Evolutionary conservation across 2,888 invertebrate genomes (phyloP).

Genomic region (Stenotaenia linearis): DNA sequence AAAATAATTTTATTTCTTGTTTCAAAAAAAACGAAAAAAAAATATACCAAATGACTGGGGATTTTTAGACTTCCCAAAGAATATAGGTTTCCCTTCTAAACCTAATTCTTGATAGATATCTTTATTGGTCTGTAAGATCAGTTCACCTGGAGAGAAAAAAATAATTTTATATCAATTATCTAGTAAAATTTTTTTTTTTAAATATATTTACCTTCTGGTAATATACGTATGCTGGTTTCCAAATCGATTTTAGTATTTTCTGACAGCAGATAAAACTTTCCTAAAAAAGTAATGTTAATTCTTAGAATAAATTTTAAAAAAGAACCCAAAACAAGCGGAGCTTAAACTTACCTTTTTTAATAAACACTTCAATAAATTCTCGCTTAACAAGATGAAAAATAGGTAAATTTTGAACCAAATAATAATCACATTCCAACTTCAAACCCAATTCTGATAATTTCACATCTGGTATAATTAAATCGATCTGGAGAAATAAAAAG

Average conservation of each 20-base stretch:
- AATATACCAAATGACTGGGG: not conserved
- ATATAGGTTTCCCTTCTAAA: not conserved
- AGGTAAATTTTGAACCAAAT: not conserved
- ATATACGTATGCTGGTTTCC: not conserved
- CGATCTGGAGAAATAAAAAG: not conserved
- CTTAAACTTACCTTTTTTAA: constrained; percentile 29
- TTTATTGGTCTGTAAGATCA: not conserved
- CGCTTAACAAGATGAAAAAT: not conserved
- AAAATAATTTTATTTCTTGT: not conserved
- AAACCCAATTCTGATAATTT: not conserved
- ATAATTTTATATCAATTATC: not conserved
- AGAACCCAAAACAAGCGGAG: no score
- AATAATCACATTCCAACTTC: not conserved
- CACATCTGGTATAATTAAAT: not conserved
- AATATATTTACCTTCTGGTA: not conserved
- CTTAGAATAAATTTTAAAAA: not conserved
- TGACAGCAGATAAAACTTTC: not conserved
- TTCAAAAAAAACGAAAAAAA: no score
- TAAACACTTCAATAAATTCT: constrained; percentile 13
- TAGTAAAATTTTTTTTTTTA: not conserved
- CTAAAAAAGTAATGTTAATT: not conserved
- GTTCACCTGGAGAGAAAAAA: not conserved
- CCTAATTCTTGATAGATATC: constrained; percentile 19
- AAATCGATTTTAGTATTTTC: not conserved
- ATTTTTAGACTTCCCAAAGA: not conserved